Base-by-base conservation (phyloP, 2,113 vertebrate genomes). In the Lontra canadensis region DNA sequence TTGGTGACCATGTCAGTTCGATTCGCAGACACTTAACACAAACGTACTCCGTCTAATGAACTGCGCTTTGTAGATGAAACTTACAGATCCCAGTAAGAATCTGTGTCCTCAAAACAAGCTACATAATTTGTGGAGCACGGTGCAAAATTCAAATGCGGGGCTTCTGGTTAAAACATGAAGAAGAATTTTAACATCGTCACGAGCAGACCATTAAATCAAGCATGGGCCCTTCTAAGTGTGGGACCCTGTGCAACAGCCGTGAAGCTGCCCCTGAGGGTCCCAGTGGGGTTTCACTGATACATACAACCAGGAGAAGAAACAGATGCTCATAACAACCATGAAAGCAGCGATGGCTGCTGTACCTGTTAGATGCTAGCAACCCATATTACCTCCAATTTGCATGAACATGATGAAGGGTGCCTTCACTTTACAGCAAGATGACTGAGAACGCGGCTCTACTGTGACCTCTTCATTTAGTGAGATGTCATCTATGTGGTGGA, bases 171-270 rank as follows among this genome's bases (percentile, higher is more conserved):
- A 55, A 63, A 31, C 21, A 42, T 12, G 1, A 25, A 20, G 3
- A 34, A 23, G 73, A 74, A 57, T 92, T 76, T 89, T n/a, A 90
- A 31, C 20, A 2, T 8, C 1, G 7, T 93, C 25, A 3, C 26
- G 6, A 23, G 23, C 18, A 20, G 34, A 55, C 10, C 13, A 5
- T 34, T 23, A 18, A 84, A 26, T 49, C 42, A 52, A 71, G 4
- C 4, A 0, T 0, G 18, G 61, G 23, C 20, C 7, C 10, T 21
- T 59, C 21, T 73, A 55, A 44, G 10, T 0, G 3, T 10, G 20
- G 23, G 25, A 44, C 20, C 52, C 31, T 0, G 1, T 1, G 74
- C 12, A 17, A 18, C 2, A 1, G 0, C 65, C 36, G 12, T 0
- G 15, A 88, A 25, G n/a, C 15, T 20, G 18, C 31, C 15, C 18